phyloP scores from a whole-genome alignment of 2,888 invertebrate genomes.

The Hymenopus coronatus region DNA sequence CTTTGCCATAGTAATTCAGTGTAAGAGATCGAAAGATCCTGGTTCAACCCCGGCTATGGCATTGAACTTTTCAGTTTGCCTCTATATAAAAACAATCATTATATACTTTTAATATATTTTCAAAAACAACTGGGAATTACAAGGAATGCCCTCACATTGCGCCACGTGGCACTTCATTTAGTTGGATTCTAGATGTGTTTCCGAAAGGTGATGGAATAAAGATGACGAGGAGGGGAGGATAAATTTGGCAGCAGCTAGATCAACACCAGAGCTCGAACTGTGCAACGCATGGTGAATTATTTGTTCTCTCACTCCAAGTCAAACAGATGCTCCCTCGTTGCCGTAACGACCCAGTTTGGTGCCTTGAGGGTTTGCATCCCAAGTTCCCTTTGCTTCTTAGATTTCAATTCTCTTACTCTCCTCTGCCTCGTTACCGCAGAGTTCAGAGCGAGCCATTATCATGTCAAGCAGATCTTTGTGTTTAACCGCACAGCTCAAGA shows the following conservation, averaged over 20 bases:
- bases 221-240: too few species aligned
- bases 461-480: neutral
- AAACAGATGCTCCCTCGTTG: neutral
- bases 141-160: too few species aligned
- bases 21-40: too few species aligned
- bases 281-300: neutral
- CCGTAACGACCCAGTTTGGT: neutral
- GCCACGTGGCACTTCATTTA: too few species aligned
- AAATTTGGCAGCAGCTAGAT: neutral
- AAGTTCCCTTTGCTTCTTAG: neutral
- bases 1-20: too few species aligned
- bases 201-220: too few species aligned
- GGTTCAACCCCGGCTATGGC: too few species aligned
- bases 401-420: neutral
- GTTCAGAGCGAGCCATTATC: neutral
- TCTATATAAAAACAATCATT: too few species aligned
- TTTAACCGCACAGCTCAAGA: neutral
- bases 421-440: neutral
- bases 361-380: neutral
- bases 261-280: neutral
- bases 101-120: too few species aligned
- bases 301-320: neutral
- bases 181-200: too few species aligned
- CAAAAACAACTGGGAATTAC: too few species aligned
- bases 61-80: too few species aligned